These are phyloP conservation scores for Euwallacea similis DNA, from an alignment of 1,140 invertebrate species.

Conservation along the genomic window DNA sequence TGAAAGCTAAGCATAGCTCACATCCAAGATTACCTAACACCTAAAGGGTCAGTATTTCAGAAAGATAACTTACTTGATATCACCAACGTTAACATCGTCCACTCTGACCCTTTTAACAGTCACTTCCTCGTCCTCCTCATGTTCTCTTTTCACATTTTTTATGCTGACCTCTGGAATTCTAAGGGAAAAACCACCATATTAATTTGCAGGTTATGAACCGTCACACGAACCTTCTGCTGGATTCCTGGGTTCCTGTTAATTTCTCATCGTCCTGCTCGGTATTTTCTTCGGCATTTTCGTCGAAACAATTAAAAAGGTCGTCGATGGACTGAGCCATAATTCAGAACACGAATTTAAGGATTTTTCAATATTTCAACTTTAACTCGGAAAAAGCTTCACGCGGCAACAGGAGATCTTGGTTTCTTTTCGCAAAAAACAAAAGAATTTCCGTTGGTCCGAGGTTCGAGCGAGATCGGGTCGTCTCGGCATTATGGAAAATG, in stretches of 20 bases:
- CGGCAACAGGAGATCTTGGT: slow-evolving; percentile 1
- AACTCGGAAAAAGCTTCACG: slow-evolving; percentile 1
- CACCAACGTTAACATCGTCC: slow-evolving; percentile 44
- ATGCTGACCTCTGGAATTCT: slow-evolving; percentile 26
- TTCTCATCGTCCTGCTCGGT: slow-evolving; percentile 13
- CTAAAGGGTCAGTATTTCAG: too few relatives aligned
- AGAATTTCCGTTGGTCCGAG: not conserved
- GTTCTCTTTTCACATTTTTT: slow-evolving; percentile 25
- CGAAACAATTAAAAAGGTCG: slow-evolving; percentile 51
- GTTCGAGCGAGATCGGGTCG: not conserved
- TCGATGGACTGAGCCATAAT: slow-evolving; percentile 50
- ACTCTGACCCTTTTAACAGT: slow-evolving; percentile 36
- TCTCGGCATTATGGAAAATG: too few relatives aligned
- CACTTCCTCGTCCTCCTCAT: slow-evolving; percentile 23
- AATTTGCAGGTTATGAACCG: slow-evolving; percentile 46
- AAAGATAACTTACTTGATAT: slow-evolving; percentile 47
- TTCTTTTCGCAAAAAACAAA: slow-evolving; percentile 2
- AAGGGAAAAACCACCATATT: slow-evolving; percentile 33
- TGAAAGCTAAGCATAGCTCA: too few relatives aligned
- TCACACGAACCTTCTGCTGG: slow-evolving; percentile 42
- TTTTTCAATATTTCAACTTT: not conserved
- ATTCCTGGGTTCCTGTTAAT: slow-evolving; percentile 30
- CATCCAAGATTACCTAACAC: too few relatives aligned
- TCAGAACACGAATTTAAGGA: too few relatives aligned
- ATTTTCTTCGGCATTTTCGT: slow-evolving; percentile 36